Evolutionary conservation across 2,113 vertebrate species (phyloP), one percentile per base, ranked within the genome.

Genomic region (Ameiurus melas): DNA sequence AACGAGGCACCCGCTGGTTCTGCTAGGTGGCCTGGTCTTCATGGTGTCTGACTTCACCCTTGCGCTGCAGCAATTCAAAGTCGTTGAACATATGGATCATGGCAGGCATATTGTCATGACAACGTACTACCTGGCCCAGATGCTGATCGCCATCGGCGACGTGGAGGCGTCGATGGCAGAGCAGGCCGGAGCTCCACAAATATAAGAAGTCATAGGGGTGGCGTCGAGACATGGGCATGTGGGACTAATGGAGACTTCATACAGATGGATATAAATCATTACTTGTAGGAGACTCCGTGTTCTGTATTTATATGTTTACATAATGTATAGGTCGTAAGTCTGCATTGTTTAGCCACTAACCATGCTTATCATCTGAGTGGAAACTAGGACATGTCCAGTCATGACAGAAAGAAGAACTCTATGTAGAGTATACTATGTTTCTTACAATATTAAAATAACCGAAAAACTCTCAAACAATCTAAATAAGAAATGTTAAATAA

Each of bases 81-180:
- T 86, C 12, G 58, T 89, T 0, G 20, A 95, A n/a, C 87, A 91
- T 1, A 51, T 91, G 0, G 64, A 92, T 62, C 57, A 94, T 0
- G 90, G 94, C 0, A 89, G 85, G 5, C 4, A 82, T 5, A 1
- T 95, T 47, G 90, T 95, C 89, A 97, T 98, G 96, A 86, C 83
- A 33, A 96, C 96, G 0, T 98, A 97, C 89, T 98, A 97, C 55
- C 66, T 94, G 0, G 96, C 96, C 0, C 97, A 97, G 94, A 27
- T 95, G 25, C 92, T 97, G 12, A 95, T 98, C 0, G 89, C 95
- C 0, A 85, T 95, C 33, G 95, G 96, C 1, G 96, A 96, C 22
- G 36, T 96, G 19, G 93, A 85, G 20, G 92, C 93, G 16, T 83
- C 13, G 14, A 90, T 91, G 51, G 83, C 88, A 43, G 84, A 79